These are phyloP conservation scores for Formica selysi DNA, from an alignment of 1,140 invertebrate species.

Conservation along the genomic window DNA sequence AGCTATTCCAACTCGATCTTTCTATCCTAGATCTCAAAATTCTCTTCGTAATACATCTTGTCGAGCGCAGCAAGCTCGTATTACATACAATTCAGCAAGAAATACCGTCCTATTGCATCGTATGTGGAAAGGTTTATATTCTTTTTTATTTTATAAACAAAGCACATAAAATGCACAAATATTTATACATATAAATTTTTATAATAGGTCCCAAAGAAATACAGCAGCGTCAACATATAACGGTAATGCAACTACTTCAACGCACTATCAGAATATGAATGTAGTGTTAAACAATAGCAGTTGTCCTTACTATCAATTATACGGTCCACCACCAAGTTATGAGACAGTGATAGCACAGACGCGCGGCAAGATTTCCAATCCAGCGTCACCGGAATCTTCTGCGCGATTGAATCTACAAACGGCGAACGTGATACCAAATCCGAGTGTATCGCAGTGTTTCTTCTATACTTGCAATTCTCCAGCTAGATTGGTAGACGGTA, in stretches of 20 bases:
- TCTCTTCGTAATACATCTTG: conserved; percentile 79
- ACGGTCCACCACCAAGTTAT: conserved; percentile 86
- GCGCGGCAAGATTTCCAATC: conserved; percentile 78
- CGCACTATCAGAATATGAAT: conserved; percentile 84
- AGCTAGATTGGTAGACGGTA: conserved; percentile 66
- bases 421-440: conserved; percentile 57
- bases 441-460: conserved; percentile 73
- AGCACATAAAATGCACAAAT: background rate
- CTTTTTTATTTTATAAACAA: background rate
- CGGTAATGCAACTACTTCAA: conserved; percentile 74
- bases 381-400: conserved; percentile 78
- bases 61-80: conserved; percentile 83
- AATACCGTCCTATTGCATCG: conserved; percentile 85
- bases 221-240: conserved; percentile 64
- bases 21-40: conserved; percentile 79
- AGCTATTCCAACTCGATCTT: conserved; percentile 79
- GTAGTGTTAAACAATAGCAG: conserved; percentile 82
- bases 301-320: conserved; percentile 85
- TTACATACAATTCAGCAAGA: conserved; percentile 84
- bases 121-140: conserved; percentile 85
- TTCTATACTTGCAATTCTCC: conserved; percentile 75
- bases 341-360: conserved; percentile 85
- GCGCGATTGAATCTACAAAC: conserved; percentile 57
- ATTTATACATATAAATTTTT: background rate
- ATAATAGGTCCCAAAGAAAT: conserved; percentile 74